Conservation (phyloP, 1,140 invertebrate species). For the Onthophagus taurus region DNA sequence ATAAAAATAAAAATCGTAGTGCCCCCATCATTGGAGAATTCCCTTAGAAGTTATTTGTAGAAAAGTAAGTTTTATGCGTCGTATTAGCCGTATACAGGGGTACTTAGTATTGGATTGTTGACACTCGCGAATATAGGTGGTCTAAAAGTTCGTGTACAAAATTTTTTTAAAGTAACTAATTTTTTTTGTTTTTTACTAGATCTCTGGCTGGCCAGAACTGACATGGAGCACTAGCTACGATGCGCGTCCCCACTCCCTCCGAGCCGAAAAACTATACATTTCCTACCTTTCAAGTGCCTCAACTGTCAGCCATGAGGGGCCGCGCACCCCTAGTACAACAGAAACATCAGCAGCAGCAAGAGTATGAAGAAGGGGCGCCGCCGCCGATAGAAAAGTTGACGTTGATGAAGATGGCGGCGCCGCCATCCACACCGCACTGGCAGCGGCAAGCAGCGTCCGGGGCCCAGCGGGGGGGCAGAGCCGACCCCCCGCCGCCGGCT, state of each 20-base stretch:
- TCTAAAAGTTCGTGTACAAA: background rate
- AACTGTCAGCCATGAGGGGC: conserved; percentile 39
- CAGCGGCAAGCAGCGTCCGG: conserved; percentile 33
- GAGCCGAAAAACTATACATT: conserved; percentile 39
- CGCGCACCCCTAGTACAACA: conserved; percentile 39
- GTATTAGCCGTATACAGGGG: background rate
- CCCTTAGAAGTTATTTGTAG: background rate
- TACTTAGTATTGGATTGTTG: background rate
- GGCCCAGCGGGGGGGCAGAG: conserved; percentile 38
- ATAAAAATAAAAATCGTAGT: too few species aligned
- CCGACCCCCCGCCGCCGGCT: conserved; percentile 40
- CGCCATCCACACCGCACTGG: too few species aligned
- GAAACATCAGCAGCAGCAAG: too few species aligned
- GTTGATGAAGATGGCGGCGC: too few species aligned
- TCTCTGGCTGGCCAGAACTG: conserved; percentile 40
- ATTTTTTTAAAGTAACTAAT: background rate
- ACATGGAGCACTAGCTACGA: conserved; percentile 39
- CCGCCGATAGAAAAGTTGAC: too few species aligned
- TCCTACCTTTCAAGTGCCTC: conserved; percentile 41
- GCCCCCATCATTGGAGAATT: too few species aligned
- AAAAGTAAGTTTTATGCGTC: background rate
- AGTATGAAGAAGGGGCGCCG: too few species aligned
- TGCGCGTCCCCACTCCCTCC: conserved; percentile 38
- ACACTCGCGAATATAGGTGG: background rate
- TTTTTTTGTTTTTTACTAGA: conserved; percentile 27